phyloP scores from a whole-genome alignment of 2,113 vertebrate genomes.

The Cyphomyrus plagiostoma region DNA sequence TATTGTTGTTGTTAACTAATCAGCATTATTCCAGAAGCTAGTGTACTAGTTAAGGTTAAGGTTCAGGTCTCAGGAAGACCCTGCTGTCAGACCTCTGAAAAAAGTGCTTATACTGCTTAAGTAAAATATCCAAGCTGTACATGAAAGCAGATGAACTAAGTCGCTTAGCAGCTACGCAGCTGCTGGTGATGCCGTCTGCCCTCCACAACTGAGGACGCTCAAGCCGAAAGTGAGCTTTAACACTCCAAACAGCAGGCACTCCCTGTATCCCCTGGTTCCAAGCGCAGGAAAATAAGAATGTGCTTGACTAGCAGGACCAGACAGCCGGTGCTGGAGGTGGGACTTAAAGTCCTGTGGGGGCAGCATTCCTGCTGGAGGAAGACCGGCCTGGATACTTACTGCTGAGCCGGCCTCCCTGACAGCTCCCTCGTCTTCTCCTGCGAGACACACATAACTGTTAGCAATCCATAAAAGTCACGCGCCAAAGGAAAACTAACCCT shows the following conservation, averaged over 20 bases:
- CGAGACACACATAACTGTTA: constrained; percentile 44
- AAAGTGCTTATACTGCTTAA: neutral
- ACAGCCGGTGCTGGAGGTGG: neutral
- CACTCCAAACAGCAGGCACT: too few species aligned
- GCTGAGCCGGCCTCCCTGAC: constrained; percentile 87
- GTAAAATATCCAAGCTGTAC: neutral
- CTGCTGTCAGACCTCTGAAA: neutral
- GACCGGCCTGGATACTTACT: constrained; percentile 72
- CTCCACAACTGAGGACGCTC: neutral
- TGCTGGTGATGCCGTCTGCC: neutral
- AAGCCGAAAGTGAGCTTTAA: neutral
- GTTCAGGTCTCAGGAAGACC: neutral
- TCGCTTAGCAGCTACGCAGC: neutral
- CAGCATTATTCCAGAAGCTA: neutral
- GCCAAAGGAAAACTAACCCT: constrained; percentile 19
- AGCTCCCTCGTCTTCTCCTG: constrained; percentile 92
- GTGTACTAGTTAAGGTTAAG: neutral
- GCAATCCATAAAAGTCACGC: constrained; percentile 55
- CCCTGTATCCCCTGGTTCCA: neutral
- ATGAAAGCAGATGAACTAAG: neutral
- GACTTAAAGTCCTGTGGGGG: neutral
- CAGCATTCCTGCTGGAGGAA: constrained; percentile 19
- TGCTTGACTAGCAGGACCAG: neutral
- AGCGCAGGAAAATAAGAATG: neutral
- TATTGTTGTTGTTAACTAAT: neutral